phyloP scores from a whole-genome alignment of 2,797 vertebrate species.

The Falco peregrinus region DNA sequence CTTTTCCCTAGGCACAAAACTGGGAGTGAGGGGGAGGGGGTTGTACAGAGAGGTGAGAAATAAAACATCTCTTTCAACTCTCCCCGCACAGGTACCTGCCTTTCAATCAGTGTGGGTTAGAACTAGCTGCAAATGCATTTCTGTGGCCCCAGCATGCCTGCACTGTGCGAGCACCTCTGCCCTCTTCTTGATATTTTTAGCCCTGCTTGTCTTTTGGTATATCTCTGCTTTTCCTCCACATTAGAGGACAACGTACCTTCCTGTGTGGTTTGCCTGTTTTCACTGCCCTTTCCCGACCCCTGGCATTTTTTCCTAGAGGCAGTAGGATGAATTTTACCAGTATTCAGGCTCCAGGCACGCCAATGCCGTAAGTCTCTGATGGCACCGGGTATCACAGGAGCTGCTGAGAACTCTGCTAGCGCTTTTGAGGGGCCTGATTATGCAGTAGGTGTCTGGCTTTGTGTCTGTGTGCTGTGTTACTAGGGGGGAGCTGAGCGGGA shows the following conservation, averaged over 20 bases:
- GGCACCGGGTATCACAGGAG: background rate
- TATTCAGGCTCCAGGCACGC: slow-evolving; percentile 11
- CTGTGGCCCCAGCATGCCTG: slow-evolving; percentile 35
- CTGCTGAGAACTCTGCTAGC: background rate
- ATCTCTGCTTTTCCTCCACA: slow-evolving; percentile 25
- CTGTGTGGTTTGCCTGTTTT: background rate
- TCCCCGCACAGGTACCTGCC: background rate
- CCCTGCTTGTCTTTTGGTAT: slow-evolving; percentile 37
- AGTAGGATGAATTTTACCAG: background rate
- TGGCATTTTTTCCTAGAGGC: slow-evolving; percentile 52
- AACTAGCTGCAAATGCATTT: slow-evolving; percentile 11
- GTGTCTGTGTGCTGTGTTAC: background rate
- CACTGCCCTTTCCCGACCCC: slow-evolving; percentile 55
- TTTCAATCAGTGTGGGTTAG: background rate
- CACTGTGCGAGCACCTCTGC: slow-evolving; percentile 54
- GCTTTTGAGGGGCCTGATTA: background rate
- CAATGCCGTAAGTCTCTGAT: background rate
- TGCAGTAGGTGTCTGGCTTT: slow-evolving; percentile 18
- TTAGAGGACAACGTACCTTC: slow-evolving; percentile 37
- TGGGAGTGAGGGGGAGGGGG: background rate
- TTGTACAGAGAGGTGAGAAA: background rate
- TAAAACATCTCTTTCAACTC: slow-evolving; percentile 25
- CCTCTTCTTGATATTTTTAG: slow-evolving; percentile 69
- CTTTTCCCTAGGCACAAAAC: background rate
- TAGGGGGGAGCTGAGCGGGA: background rate